Evolutionary conservation across 2,797 vertebrate genomes (phyloP), one percentile per base, ranked within the genome.

Genomic region (Leuciscus waleckii): DNA sequence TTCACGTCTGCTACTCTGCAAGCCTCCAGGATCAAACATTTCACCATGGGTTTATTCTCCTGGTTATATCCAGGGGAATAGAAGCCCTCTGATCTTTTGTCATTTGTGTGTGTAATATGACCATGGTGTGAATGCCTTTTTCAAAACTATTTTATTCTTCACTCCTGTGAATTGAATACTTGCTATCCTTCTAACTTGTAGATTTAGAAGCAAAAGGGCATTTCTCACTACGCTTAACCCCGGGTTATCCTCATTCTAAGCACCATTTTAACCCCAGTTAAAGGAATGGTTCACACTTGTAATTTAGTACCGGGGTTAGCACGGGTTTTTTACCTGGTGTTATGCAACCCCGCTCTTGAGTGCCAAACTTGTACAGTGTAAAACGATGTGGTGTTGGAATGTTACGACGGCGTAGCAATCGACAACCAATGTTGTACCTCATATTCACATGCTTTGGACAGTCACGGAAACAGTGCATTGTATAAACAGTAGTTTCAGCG

Each of bases 41-140:
- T 73, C 67, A 85, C 37, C 76, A 79, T 17, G 26, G 75, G 49
- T 77, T 85, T 70, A 61, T 61, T 85, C 51, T 85, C 65, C 61
- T 4, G 14, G 16, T 84, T 77, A 77, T 21, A 37, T 83, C 71
- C 82, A 46, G n/a, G 82, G 49, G 46, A 84, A 84, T 56, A 84
- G 63, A 78, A 78, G 17, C 74, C 43, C 74, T 56, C n/a, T 69
- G 82, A 84, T 84, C 73, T 69, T 75, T 26, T 29, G 35, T 84
- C 74, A 84, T 83, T 83, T 83, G 43, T 77, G 46, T 83, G 16
- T 84, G 63, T 77, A 84, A 83, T 65, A 21, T 67, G 32, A 83
- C 51, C 58, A 76, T 67, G 56, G 70, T 65, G 70, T 83, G 81
- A 65, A 83, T 58, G 56, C 54, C 56, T 84, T 77, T 68, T 39